phyloP scores from a whole-genome alignment of 2,888 invertebrate species.

The Thereva unica region DNA sequence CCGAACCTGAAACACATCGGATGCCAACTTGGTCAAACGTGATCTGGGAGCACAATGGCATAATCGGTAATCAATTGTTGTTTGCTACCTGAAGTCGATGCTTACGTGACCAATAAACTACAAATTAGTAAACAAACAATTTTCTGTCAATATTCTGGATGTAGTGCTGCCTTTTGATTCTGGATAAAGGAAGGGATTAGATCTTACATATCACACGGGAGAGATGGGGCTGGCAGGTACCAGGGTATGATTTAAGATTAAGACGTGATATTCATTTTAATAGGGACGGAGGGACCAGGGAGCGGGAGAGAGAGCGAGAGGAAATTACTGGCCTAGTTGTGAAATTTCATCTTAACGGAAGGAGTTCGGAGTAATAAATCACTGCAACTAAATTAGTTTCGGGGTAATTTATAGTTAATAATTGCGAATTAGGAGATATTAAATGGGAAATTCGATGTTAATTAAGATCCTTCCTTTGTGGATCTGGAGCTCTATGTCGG shows the following conservation, averaged over 20 bases:
- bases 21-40: slow-evolving; percentile 31
- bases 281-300: not conserved
- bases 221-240: not conserved
- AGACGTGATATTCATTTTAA: slow-evolving; percentile 16
- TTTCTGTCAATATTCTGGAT: slow-evolving; percentile 38
- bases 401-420: no score
- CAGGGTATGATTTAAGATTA: slow-evolving; percentile 31
- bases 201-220: slow-evolving; percentile 2
- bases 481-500: no score
- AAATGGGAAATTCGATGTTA: no score
- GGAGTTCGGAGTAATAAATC: no score
- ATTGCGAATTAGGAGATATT: no score
- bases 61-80: slow-evolving; percentile 41
- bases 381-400: no score
- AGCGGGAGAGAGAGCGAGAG: no score
- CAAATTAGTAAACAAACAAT: slow-evolving; percentile 41
- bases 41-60: slow-evolving; percentile 36
- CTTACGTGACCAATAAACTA: slow-evolving; percentile 40
- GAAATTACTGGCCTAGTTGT: no score
- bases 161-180: slow-evolving; percentile 1
- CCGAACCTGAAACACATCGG: slow-evolving; percentile 14
- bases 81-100: slow-evolving; percentile 39
- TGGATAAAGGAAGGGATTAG: slow-evolving; percentile 6
- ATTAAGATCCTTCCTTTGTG: no score
- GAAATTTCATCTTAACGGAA: no score